A percentile compares a stretch with the other conserved stretches of the same genome.
Conservation (phyloP, 2,888 invertebrate species). For the Caenorhabditis macrosperma region DNA sequence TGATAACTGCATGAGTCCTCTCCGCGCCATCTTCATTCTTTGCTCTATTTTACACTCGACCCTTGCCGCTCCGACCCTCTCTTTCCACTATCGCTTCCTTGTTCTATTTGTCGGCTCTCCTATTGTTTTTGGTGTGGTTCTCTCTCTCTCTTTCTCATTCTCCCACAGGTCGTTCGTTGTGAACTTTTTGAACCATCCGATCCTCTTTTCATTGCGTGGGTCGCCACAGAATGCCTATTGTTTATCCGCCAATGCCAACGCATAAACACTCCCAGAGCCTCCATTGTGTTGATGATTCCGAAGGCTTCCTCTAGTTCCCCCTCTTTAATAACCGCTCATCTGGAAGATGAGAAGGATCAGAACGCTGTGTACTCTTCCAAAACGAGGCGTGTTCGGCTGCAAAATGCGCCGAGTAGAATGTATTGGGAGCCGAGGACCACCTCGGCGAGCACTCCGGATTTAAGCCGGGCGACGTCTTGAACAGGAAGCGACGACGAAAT, state of each 20-base stretch:
- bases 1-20: constrained; percentile 28
- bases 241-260: too few species aligned
- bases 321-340: too few species aligned
- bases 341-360: too few species aligned
- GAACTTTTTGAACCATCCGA: constrained; percentile 24
- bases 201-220: background rate
- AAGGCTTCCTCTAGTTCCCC: too few species aligned
- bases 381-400: too few species aligned
- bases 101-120: constrained; percentile 39
- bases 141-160: constrained; percentile 18
- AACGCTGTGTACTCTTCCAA: too few species aligned
- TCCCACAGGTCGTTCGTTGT: constrained; percentile 8
- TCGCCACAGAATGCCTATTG: too few species aligned
- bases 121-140: constrained; percentile 44
- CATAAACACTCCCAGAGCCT: too few species aligned
- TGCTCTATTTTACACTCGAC: constrained; percentile 49
- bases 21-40: constrained; percentile 33
- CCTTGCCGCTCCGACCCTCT: constrained; percentile 10
- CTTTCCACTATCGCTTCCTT: constrained; percentile 43
- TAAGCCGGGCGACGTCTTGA: constrained; percentile 11
- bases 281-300: too few species aligned
- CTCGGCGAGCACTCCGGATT: too few species aligned
- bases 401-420: too few species aligned
- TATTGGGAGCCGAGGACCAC: too few species aligned
- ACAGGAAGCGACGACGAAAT: constrained; percentile 11